Evolutionary conservation across 2,113 vertebrate species (phyloP).

Genomic region (Pachyramphus minor): DNA sequence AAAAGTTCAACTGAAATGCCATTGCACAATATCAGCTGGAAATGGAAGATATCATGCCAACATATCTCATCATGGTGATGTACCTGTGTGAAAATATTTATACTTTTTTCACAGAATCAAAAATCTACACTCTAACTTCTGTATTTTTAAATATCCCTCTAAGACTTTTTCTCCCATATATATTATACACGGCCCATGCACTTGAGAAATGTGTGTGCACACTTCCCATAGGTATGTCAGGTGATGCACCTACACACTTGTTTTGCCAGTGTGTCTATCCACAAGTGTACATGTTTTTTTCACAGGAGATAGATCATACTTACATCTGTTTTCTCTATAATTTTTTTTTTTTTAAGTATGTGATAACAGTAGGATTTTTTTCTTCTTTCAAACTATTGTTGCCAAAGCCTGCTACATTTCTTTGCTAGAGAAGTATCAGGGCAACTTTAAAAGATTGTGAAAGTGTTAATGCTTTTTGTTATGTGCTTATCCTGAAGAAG

Average conservation of each 20-base stretch:
- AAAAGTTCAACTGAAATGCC: neutral
- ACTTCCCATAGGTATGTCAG: neutral
- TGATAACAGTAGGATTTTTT: neutral
- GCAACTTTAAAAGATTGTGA: neutral
- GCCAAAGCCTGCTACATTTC: neutral
- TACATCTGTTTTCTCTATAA: neutral
- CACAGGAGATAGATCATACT: neutral
- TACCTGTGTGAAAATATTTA: neutral
- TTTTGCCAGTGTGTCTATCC: neutral
- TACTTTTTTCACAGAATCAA: neutral
- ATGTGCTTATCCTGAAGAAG: neutral
- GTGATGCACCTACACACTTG: neutral
- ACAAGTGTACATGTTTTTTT: neutral
- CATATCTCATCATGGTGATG: neutral
- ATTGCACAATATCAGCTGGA: neutral
- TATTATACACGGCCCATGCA: neutral
- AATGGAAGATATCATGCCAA: neutral
- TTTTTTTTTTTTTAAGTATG: neutral
- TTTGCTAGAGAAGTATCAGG: neutral
- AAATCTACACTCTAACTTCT: neutral
- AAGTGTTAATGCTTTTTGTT: neutral
- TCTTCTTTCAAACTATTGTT: neutral
- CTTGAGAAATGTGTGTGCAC: neutral
- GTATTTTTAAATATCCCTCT: neutral
- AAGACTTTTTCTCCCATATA: neutral